Percentiles rank a stretch among this genome's conserved stretches.
Conservation (phyloP, 2,888 invertebrate genomes). For the Volucella zonaria region DNA sequence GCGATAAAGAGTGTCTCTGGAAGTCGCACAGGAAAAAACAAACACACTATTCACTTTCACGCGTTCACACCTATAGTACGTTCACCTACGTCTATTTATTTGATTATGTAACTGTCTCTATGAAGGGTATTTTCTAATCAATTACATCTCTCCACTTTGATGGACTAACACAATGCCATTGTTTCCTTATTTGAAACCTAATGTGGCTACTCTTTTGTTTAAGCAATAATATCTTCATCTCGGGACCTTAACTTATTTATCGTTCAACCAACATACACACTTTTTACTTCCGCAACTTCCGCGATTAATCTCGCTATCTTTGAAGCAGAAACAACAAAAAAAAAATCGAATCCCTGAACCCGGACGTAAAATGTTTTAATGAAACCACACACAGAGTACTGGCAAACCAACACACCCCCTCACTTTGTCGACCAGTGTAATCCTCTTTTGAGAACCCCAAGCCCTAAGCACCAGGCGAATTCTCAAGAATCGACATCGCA, state of each 20-base stretch:
- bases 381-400: slow-evolving; percentile 13
- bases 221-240: not conserved
- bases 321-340: slow-evolving; percentile 2
- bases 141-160: too few relatives aligned
- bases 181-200: too few relatives aligned
- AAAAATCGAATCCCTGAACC: not conserved
- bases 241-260: not conserved
- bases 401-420: not conserved
- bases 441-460: slow-evolving; percentile 11
- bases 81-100: too few relatives aligned
- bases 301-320: slow-evolving; percentile 38
- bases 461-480: not conserved
- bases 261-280: not conserved
- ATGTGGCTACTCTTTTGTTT: not conserved
- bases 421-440: slow-evolving; percentile 15
- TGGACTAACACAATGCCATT: too few relatives aligned
- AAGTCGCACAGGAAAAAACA: too few relatives aligned
- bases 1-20: too few relatives aligned
- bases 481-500: slow-evolving; percentile 12
- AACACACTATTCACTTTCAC: too few relatives aligned
- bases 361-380: slow-evolving; percentile 50
- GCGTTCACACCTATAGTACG: too few relatives aligned
- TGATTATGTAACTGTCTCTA: too few relatives aligned
- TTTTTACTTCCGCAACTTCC: slow-evolving; percentile 18
- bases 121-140: too few relatives aligned